phyloP scores from a whole-genome alignment of 2,797 vertebrate species.

The Aplochiton taeniatus region DNA sequence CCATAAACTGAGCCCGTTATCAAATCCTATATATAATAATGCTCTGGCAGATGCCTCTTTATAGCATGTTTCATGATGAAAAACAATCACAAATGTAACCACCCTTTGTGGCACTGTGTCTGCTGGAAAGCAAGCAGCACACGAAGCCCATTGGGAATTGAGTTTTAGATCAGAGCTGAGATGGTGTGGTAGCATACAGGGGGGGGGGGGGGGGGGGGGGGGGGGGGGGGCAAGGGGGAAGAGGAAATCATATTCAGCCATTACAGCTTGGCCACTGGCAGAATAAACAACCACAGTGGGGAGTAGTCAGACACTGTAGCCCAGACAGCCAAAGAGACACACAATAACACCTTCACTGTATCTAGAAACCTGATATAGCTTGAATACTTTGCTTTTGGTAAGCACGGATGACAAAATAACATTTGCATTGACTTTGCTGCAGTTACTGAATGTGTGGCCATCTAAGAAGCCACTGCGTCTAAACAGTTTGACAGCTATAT shows the following conservation, averaged over 20 bases:
- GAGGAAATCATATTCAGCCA: not conserved
- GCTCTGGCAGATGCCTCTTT: too few relatives aligned
- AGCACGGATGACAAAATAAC: too few relatives aligned
- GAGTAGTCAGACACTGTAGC: conserved; percentile 27
- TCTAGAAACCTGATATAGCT: too few relatives aligned
- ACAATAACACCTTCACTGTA: conserved; percentile 1
- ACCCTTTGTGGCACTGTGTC: too few relatives aligned
- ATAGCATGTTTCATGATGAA: too few relatives aligned
- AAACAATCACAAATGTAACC: not conserved
- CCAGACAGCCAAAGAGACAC: conserved; percentile 18
- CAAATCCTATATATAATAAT: too few relatives aligned
- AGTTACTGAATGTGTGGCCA: too few relatives aligned
- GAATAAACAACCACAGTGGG: not conserved
- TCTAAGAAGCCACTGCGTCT: too few relatives aligned
- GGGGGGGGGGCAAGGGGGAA: not conserved
- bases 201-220: not conserved
- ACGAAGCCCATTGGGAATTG: not conserved
- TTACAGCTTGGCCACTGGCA: not conserved
- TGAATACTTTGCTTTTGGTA: too few relatives aligned
- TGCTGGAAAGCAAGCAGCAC: not conserved
- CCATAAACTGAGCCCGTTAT: too few relatives aligned
- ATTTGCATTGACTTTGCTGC: too few relatives aligned
- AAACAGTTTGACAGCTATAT: too few relatives aligned
- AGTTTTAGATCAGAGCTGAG: not conserved
- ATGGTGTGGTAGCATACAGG: not conserved